Conservation (phyloP, 2,113 vertebrate species). For the Terrapene triunguis region DNA sequence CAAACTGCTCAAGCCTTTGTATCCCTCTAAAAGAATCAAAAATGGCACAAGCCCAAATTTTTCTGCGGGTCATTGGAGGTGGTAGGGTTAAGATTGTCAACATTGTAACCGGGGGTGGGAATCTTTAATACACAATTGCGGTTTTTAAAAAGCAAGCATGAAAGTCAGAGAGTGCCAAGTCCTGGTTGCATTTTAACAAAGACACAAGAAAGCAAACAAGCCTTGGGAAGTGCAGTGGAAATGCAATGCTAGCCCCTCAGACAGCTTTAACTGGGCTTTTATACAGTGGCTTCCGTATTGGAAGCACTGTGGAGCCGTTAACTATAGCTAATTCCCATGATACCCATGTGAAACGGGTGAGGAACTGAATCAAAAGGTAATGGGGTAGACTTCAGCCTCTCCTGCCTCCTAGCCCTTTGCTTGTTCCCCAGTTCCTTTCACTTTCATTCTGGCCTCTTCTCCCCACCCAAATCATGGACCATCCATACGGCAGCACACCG, state of each 20-base stretch:
- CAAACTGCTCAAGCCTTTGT: not conserved
- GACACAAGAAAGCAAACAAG: not conserved
- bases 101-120: rapidly evolving
- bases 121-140: not conserved
- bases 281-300: not conserved
- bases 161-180: not conserved
- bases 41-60: not conserved
- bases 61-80: not conserved
- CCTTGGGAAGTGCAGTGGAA: not conserved
- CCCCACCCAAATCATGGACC: not conserved
- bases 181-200: not conserved
- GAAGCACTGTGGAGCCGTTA: not conserved
- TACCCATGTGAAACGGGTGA: not conserved
- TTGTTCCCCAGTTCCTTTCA: not conserved
- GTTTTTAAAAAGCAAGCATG: not conserved
- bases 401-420: not conserved
- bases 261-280: not conserved
- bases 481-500: not conserved
- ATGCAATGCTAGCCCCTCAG: not conserved
- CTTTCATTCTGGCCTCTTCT: not conserved
- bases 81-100: not conserved
- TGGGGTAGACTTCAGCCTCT: not conserved
- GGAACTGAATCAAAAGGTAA: not conserved
- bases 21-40: not conserved
- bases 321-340: not conserved